Base-by-base conservation (phyloP, 2,888 invertebrate species). In the Nomada lathburiana region DNA sequence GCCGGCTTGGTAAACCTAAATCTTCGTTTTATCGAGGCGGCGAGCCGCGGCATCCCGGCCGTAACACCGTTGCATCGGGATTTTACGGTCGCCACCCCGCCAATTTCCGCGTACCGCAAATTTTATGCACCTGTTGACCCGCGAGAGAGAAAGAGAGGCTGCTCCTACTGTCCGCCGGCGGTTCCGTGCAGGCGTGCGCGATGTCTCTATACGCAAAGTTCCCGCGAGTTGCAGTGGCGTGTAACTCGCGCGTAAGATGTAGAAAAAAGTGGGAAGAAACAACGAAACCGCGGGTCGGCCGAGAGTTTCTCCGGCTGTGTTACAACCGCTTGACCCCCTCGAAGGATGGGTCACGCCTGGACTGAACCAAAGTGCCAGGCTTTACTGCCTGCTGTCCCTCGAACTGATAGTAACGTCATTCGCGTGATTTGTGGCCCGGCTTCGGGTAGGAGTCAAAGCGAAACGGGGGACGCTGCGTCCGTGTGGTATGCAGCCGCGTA, bases 381-480 rank as follows among this genome's bases (percentile, higher is more conserved):
- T 91, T 90, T 91, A 91, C 88, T 88, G 86, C 89, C 86, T 76
- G 80, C 86, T 88, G 90, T 89, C 88, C 84, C 84, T 84, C 84
- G 86, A 76, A 87, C 88, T 86, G 91, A 91, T 90, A 90, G 90
- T 88, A 89, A 89, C 88, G 91, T 89, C 91, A 87, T 87, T 84
- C 86, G 65, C 71, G 83, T 92, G 92, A 92, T 92, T 92, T 92
- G 91, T 92, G 90, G 86, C 85, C 86, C 86, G 88, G 85, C 78
- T 75, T 44, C 72, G 80, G 85, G 86, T 84, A 76, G 86, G 84
- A 87, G 87, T 82, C 82, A 76, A 85, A 84, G 77, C 80, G 82
- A 74, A 74, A 59, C 64, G 50, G 36, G 57, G 50, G 80, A 57
- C 50, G 73, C 50, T 57, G 26, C 63, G 75, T 59, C 72, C 68